Evolutionary conservation across 2,797 vertebrate species (phyloP), one percentile per base, ranked within the genome.

Genomic region (Periparus ater): DNA sequence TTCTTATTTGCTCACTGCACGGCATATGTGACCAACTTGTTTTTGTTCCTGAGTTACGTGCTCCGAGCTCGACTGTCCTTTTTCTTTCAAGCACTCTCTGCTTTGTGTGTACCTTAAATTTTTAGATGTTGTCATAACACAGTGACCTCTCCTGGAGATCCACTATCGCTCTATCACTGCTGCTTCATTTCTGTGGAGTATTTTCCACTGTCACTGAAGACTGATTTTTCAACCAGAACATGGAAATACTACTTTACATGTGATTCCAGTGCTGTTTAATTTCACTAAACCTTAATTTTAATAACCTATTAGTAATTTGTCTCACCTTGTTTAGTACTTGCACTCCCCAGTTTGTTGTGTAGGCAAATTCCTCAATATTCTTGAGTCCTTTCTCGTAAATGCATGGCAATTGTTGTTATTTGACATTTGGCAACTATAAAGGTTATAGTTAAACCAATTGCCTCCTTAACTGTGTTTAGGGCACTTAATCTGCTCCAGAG

Each of bases 381-480:
- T 48, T 0, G 0, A 38, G 23, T 61, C 42, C 44, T 88, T 89
- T 30, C 20, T 40, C n/a, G 79, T 73, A 66, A 82, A 65, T 17
- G 47, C 48, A 17, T 4, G 10, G 17, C 51, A 70, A 61, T 76
- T 91, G 40, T 54, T 72, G 23, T 86, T 66, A 44, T 60, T 84
- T 81, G 73, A 94, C 55, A 25, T 92, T 78, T 11, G 17, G 32
- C 71, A 73, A 36, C 79, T 83, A 9, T 61, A 75, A 91, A 72
- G 40, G 44, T 74, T 58, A 26, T 18, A 79, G 77, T 54, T 90
- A 88, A 93, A 90, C 36, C 85, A 57, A 21, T 88, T 94, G 73
- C 76, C 67, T 91, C 45, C 71, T 78, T 90, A 84, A 83, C 68
- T 13, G 16, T 66, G 65, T 85, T 92, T 91, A 92, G 76, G 73